Evolutionary conservation across 2,797 vertebrate species (phyloP).

Genomic region (Brachyrhaphis roseni): DNA sequence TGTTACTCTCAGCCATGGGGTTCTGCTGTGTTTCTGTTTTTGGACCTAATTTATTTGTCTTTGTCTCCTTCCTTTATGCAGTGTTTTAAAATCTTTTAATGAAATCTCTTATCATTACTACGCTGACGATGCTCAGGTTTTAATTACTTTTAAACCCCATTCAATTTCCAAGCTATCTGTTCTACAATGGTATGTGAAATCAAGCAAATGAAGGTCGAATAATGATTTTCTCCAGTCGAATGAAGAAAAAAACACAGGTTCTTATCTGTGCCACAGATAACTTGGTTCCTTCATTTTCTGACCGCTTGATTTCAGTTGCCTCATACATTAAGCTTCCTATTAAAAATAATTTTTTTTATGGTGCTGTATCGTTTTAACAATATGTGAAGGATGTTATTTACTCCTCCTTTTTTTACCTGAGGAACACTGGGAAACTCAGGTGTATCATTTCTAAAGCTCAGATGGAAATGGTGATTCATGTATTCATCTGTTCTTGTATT

Average conservation of each 20-base stretch:
- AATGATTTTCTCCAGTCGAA: background rate
- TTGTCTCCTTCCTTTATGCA: background rate
- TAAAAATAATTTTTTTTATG: background rate
- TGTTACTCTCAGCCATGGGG: background rate
- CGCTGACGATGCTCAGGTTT: background rate
- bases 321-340: background rate
- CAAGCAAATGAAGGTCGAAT: background rate
- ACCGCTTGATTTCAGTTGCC: background rate
- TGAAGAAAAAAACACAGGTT: background rate
- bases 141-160: background rate
- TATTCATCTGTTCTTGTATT: background rate
- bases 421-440: background rate
- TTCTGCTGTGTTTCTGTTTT: background rate
- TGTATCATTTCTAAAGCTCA: background rate
- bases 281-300: background rate
- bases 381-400: background rate
- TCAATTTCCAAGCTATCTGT: background rate
- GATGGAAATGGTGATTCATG: background rate
- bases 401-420: background rate
- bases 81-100: conserved; percentile 1
- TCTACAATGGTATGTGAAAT: background rate
- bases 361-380: background rate
- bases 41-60: background rate
- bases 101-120: background rate
- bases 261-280: background rate